Percentiles rank a stretch among this genome's conserved stretches.
phyloP scores from a whole-genome alignment of 2,888 invertebrate genomes.

The Rhingia rostrata region DNA sequence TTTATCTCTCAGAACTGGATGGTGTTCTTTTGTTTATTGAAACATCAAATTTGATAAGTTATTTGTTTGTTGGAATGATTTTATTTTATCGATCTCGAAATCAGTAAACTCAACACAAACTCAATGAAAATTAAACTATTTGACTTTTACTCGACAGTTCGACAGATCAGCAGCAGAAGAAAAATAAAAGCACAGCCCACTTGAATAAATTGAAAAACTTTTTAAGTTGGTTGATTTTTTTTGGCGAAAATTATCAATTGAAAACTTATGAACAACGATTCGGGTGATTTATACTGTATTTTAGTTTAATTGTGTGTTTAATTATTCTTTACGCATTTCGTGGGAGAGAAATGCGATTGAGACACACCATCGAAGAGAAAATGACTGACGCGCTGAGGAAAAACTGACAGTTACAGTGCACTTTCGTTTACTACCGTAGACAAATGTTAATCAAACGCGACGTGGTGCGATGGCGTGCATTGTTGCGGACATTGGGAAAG shows the following conservation, averaged over 20 bases:
- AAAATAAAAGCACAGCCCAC: conserved; percentile 12
- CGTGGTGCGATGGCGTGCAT: conserved; percentile 42
- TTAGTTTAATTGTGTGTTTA: background rate
- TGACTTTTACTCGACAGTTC: conserved; percentile 3
- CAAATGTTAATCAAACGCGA: conserved; percentile 41
- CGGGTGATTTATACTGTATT: background rate
- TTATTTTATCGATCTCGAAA: background rate
- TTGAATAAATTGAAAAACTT: background rate
- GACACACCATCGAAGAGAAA: conserved; percentile 38
- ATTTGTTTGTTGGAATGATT: background rate
- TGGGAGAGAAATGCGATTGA: conserved; percentile 32
- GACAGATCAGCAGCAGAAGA: conserved; percentile 13
- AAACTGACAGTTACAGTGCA: conserved; percentile 38
- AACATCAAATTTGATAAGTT: background rate
- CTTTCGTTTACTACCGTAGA: conserved; percentile 62
- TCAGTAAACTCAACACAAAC: background rate
- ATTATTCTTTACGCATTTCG: conserved; percentile 10
- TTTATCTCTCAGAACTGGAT: conserved; percentile 8
- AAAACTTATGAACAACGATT: background rate
- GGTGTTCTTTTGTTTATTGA: background rate
- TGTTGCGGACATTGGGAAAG: conserved; percentile 13
- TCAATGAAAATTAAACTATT: background rate
- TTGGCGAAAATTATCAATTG: background rate
- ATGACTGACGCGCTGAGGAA: conserved; percentile 12
- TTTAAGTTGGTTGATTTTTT: background rate